Evolutionary conservation across 1,140 invertebrate genomes (phyloP), one percentile per base, ranked within the genome.

Genomic region (Archegozetes longisetosus): DNA sequence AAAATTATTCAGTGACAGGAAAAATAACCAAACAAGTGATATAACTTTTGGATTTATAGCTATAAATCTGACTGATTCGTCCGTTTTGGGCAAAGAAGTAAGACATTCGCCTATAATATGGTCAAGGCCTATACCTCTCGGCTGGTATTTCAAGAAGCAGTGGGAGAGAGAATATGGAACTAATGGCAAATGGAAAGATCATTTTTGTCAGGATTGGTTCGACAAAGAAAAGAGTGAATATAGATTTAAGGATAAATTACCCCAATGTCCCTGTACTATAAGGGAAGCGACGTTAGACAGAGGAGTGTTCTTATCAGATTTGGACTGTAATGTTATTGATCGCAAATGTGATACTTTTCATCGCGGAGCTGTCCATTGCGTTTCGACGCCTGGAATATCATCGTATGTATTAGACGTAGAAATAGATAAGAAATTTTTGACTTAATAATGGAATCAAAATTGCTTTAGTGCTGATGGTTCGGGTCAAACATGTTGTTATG

Each of bases 401-500:
- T 88, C 86, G 90, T 94, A 78, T 78, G 75, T 69, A 94, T 78
- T 78, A 75, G 68, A 25, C 0, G 24, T 32, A 24, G n/a, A 56
- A 58, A 46, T 28, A 14, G 32, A 2, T 2, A 53, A 2, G 24
- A n/a, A 12, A 17, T 56, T 0, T 56, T 56, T 49, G 25, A 17
- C 54, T 22, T 28, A 47, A 47, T n/a, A n/a, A n/a, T 51, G 46
- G 25, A 24, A n/a, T 52, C 12, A 51, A 48, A 24, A 32, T 50
- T 55, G 54, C 20, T 65, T 28, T 66, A 88, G 87, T 63, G 70
- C 81, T 52, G 85, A 89, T 67, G 92, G 91, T 51, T 84, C 89
- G 1, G 92, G 92, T 57, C 93, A 97, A 69, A 90, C 95, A 68
- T 97, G 93, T 66, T 98, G 93, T 67, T 98, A 97, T 68, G 88